Evolutionary conservation across 2,113 vertebrate genomes (phyloP).

Genomic region (Tamias sibiricus): DNA sequence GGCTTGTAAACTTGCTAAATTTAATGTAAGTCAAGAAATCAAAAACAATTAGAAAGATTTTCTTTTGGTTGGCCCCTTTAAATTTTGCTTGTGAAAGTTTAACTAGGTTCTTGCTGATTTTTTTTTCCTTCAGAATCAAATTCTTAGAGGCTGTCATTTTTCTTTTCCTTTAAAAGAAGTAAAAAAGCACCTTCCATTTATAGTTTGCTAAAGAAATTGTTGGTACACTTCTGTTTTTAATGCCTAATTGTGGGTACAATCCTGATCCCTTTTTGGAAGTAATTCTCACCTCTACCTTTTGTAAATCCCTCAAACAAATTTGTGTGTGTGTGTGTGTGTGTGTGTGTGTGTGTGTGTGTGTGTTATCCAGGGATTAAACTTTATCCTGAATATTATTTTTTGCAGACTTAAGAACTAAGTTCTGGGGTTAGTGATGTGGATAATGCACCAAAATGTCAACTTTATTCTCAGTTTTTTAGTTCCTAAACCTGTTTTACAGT

Average conservation of each 20-base stretch:
- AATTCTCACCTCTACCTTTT: conserved; percentile 58
- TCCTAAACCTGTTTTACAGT: background rate
- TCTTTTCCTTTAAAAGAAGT: conserved; percentile 31
- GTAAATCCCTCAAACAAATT: conserved; percentile 56
- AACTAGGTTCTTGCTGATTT: conserved; percentile 38
- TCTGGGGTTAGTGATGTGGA: background rate
- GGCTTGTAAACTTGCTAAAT: conserved; percentile 81
- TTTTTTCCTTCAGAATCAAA: background rate
- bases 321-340: background rate
- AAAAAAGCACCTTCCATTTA: conserved; percentile 18
- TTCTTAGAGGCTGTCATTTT: conserved; percentile 11
- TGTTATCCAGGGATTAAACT: conserved; percentile 54
- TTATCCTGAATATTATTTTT: conserved; percentile 49
- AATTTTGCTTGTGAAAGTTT: conserved; percentile 76
- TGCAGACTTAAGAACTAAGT: background rate
- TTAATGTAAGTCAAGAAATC: conserved; percentile 82
- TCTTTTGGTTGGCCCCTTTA: conserved; percentile 67
- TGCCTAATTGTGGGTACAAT: conserved; percentile 24
- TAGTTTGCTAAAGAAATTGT: conserved; percentile 74
- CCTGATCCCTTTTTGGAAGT: conserved; percentile 58
- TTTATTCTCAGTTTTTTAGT: conserved; percentile 9
- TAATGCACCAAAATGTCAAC: background rate
- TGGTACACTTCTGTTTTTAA: conserved; percentile 43
- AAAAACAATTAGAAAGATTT: conserved; percentile 70
- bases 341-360: background rate